Conservation (phyloP, 2,888 invertebrate species). For the Andrena bicolor region DNA sequence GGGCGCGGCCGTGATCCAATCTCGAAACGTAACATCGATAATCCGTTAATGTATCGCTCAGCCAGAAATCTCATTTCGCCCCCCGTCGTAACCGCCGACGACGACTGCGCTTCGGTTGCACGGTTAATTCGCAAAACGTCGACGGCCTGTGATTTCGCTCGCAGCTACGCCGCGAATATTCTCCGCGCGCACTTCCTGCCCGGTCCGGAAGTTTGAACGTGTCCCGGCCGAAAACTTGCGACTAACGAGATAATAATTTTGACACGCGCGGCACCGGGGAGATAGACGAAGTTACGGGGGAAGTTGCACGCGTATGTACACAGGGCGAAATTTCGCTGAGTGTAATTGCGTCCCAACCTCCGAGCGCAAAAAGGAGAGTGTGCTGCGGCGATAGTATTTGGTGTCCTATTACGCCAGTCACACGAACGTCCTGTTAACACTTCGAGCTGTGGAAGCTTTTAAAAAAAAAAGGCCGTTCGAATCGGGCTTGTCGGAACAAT, state of each 20-base stretch:
- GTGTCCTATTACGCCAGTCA: no score
- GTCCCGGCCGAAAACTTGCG: slow-evolving; percentile 58
- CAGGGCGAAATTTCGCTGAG: neutral
- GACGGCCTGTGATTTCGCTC: slow-evolving; percentile 45
- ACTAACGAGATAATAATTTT: slow-evolving; percentile 65
- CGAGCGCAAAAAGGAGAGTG: neutral
- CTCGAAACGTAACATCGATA: slow-evolving; percentile 30
- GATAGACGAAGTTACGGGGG: slow-evolving; percentile 41
- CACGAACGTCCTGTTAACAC: no score
- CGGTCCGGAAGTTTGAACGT: slow-evolving; percentile 54
- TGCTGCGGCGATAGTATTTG: neutral
- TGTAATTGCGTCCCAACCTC: slow-evolving; percentile 13
- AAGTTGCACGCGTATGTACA: slow-evolving; percentile 30
- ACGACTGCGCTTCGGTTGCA: slow-evolving; percentile 9
- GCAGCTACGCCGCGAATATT: slow-evolving; percentile 48
- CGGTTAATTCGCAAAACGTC: slow-evolving; percentile 56
- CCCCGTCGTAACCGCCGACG: neutral
- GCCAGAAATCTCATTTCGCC: slow-evolving; percentile 33
- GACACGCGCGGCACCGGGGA: slow-evolving; percentile 40
- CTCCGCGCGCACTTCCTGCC: slow-evolving; percentile 48
- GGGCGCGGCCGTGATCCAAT: neutral
- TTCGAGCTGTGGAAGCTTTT: no score
- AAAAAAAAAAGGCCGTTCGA: neutral
- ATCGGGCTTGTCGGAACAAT: no score
- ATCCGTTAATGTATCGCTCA: slow-evolving; percentile 33